Conservation (phyloP, 1,140 invertebrate species). For the Parapsyche elsis region DNA sequence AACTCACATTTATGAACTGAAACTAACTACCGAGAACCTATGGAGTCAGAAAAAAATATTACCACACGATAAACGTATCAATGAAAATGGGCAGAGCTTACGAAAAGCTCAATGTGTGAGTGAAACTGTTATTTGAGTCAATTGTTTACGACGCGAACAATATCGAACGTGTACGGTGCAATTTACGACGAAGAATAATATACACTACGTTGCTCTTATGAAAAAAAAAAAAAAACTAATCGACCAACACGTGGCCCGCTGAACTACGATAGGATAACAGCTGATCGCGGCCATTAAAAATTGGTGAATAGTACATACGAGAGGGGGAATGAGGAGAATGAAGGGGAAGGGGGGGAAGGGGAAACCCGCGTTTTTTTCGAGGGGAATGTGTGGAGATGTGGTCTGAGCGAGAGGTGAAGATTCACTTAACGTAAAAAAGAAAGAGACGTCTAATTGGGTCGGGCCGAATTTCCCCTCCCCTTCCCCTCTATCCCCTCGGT, state of each 20-base stretch:
- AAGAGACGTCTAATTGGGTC: constrained; percentile 54
- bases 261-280: constrained; percentile 44
- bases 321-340: not conserved
- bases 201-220: no score
- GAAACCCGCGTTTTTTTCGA: constrained; percentile 36
- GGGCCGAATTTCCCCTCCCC: constrained; percentile 33
- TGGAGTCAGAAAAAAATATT: no score
- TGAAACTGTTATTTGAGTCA: no score
- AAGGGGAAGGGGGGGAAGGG: constrained; percentile 10
- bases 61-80: no score
- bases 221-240: not conserved
- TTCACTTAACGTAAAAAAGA: constrained; percentile 47
- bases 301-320: constrained; percentile 41
- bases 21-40: no score
- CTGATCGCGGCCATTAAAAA: constrained; percentile 56
- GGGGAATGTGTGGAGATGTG: constrained; percentile 27
- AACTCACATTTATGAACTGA: no score
- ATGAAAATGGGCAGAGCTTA: no score
- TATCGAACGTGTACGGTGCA: not conserved
- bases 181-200: not conserved
- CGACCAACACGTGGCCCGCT: not conserved
- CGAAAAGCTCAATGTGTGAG: no score
- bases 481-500: not conserved
- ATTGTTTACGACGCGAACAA: not conserved
- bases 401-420: constrained; percentile 42